phyloP scores from a whole-genome alignment of 1,140 invertebrate genomes.

The Neodiprion fabricii region DNA sequence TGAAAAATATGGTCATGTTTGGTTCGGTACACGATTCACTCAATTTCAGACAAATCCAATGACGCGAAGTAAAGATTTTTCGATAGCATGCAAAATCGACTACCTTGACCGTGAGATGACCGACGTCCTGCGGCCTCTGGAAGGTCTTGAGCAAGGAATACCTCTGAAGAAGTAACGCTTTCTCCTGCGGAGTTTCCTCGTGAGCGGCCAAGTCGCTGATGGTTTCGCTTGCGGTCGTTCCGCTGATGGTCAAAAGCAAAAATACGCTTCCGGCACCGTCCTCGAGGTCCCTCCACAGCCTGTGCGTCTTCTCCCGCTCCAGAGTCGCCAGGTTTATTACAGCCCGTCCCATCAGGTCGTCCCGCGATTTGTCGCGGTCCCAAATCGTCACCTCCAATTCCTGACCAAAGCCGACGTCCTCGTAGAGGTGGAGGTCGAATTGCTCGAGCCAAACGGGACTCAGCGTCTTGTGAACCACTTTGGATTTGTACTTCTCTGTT shows the following conservation, averaged over 20 bases:
- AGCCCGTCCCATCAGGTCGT: slow-evolving; percentile 88
- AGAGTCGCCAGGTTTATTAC: slow-evolving; percentile 84
- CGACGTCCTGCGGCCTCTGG: slow-evolving; percentile 83
- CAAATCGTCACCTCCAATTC: slow-evolving; percentile 89
- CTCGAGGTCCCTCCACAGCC: slow-evolving; percentile 87
- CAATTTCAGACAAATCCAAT: no score
- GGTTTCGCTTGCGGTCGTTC: slow-evolving; percentile 89
- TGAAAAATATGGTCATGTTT: background rate
- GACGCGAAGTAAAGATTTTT: no score
- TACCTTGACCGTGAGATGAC: slow-evolving; percentile 86
- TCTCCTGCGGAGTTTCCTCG: slow-evolving; percentile 79
- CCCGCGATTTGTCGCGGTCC: slow-evolving; percentile 86
- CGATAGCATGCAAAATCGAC: background rate
- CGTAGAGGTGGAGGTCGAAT: slow-evolving; percentile 96
- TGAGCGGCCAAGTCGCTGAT: slow-evolving; percentile 89
- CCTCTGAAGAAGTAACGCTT: slow-evolving; percentile 69
- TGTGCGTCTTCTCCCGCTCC: slow-evolving; percentile 90
- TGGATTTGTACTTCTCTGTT: slow-evolving; percentile 98
- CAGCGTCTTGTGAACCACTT: slow-evolving; percentile 84
- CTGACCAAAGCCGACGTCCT: slow-evolving; percentile 82
- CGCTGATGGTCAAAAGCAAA: slow-evolving; percentile 92
- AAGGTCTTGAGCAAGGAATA: slow-evolving; percentile 77
- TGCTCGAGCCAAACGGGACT: slow-evolving; percentile 95
- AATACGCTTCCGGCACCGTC: slow-evolving; percentile 88
- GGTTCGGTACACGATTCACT: no score